Percentiles rank a stretch among this genome's conserved stretches.
Evolutionary conservation across 2,113 vertebrate species (phyloP).

Genomic region (Heterotis niloticus): DNA sequence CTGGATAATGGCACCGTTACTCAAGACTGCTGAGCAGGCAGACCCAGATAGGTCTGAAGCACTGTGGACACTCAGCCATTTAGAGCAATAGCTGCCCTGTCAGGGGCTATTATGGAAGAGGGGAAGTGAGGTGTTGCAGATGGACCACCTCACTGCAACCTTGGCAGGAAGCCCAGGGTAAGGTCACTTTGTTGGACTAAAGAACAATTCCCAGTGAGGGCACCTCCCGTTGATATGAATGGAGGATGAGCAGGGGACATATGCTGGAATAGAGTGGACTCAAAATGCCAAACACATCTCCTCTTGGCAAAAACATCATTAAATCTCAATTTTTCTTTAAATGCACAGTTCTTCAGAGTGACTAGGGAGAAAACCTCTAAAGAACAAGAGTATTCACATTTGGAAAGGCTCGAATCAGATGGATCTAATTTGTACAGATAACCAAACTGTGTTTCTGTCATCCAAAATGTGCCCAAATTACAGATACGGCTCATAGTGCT

Average conservation of each 20-base stretch:
- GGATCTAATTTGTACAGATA: background rate
- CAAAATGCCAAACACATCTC: background rate
- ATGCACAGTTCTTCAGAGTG: background rate
- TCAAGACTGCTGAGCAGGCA: background rate
- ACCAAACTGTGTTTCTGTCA: background rate
- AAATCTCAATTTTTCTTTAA: background rate
- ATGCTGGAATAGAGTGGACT: background rate
- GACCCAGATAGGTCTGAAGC: background rate
- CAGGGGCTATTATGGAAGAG: background rate
- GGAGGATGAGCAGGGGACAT: background rate
- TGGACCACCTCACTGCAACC: background rate
- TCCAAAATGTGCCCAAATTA: background rate
- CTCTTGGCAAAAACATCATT: background rate
- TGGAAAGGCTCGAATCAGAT: background rate
- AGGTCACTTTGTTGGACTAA: background rate
- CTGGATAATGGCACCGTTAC: background rate
- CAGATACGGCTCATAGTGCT: conserved; percentile 14
- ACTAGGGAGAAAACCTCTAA: no score
- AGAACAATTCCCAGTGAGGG: background rate
- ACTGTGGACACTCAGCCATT: background rate
- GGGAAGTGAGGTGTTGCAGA: background rate
- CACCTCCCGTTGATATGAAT: background rate
- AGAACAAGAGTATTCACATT: no score
- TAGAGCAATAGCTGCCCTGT: conserved; percentile 5
- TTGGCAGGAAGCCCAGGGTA: conserved; percentile 1